Percentiles rank a stretch among this genome's conserved stretches.
phyloP scores from a whole-genome alignment of 2,113 vertebrate species.

The Fukomys damarensis region DNA sequence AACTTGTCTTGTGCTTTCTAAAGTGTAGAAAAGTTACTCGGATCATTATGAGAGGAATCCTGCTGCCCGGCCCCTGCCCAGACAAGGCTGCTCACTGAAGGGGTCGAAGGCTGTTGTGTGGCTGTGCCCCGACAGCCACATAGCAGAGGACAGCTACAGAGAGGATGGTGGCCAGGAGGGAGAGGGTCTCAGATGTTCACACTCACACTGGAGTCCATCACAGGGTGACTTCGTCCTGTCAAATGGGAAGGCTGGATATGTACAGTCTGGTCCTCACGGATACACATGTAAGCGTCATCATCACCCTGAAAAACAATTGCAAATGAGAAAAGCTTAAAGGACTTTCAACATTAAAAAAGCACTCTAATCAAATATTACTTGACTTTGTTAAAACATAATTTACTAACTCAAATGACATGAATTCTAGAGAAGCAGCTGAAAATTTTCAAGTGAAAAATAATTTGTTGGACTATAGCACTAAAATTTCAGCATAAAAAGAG shows the following conservation, averaged over 20 bases:
- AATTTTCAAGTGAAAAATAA: neutral
- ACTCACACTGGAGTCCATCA: conserved; percentile 86
- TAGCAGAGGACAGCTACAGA: neutral
- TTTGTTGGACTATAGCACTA: neutral
- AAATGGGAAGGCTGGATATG: conserved; percentile 84
- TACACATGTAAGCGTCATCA: conserved; percentile 92
- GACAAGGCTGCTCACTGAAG: neutral
- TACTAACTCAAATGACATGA: neutral
- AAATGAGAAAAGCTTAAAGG: neutral
- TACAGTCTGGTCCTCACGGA: conserved; percentile 80
- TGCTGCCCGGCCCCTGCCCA: neutral
- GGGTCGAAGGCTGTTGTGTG: neutral
- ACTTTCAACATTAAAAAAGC: neutral
- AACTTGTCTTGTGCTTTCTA: neutral
- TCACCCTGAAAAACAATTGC: conserved; percentile 85
- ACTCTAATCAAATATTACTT: neutral
- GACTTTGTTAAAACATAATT: conserved; percentile 26
- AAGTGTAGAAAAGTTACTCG: neutral
- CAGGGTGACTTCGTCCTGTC: conserved; percentile 86
- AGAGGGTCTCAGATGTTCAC: neutral
- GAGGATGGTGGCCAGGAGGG: neutral
- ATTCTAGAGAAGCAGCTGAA: conserved; percentile 5
- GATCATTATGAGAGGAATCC: neutral
- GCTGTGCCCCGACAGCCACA: neutral
- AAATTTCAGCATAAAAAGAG: neutral